Base-by-base conservation (phyloP, 92 coral and sea anemone species). In the Chrysogorgia sp. region DNA sequence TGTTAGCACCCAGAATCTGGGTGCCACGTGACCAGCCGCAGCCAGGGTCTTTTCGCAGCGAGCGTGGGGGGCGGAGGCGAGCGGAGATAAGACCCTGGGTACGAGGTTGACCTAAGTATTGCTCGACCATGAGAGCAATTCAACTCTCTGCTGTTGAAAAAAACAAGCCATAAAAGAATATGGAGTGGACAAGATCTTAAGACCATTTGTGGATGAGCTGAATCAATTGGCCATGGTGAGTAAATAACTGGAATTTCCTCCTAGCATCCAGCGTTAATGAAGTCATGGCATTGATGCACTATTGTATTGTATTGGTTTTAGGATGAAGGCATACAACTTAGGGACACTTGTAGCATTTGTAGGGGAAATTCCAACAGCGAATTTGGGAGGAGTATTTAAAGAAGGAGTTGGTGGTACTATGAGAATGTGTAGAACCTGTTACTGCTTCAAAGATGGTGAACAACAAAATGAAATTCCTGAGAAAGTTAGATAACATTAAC, bases 131-230 rank as follows among this genome's bases (percentile, higher is more conserved):
- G 26, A 52, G 59, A 20, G 59, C 59, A 52, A 52, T 52, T 52
- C 59, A 52, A 52, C 59, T 52, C 6, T 52, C 17, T 52, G 59
- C 59, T 5, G 59, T 52, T 52, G 59, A 7, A 52, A 52, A 52
- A 52, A 5, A 52, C 7, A 52, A 17, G 21, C 21, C 26, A 23
- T 52, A 17, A 52, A 52, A 52, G 17, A 52, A 52, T 52, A 52
- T 17, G 59, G 59, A 17, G 17, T 52, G 6, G 59, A 52, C 59
- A 52, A 52, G 5, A 52, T 5, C 20, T n/a, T n/a, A n/a, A 5
- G 17, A 5, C 59, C 59, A 3, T 52, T 52, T 52, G 9, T 52
- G 7, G 59, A 17, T 6, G 20, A 52, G 22, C 21, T 52, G 21
- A 6, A 52, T 5, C 21, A 52, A 52, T 5, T 17, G 7, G 20